Percentiles rank a stretch among this genome's conserved stretches.
Conservation (phyloP, 2,797 vertebrate species). For the Tarsius wallacei region DNA sequence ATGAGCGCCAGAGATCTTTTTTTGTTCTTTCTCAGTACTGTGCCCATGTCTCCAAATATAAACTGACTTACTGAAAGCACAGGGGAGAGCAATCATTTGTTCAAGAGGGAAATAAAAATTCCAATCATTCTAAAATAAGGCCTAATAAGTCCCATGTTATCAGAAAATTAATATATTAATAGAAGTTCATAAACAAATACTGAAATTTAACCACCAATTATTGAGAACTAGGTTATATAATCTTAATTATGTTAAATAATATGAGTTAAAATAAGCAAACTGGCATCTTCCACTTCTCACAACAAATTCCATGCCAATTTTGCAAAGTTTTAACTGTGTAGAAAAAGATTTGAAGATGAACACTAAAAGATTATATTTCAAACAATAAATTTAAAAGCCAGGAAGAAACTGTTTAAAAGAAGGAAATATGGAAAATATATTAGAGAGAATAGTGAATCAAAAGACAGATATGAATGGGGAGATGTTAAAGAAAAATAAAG, state of each 20-base stretch:
- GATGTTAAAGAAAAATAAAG: conserved; percentile 43
- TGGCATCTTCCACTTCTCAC: conserved; percentile 13
- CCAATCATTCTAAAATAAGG: not conserved
- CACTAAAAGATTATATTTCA: not conserved
- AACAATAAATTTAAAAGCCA: conserved; percentile 12
- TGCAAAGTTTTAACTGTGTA: conserved; percentile 33
- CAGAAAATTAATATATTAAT: conserved; percentile 60
- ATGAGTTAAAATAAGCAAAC: conserved; percentile 52
- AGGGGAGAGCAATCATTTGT: conserved; percentile 35
- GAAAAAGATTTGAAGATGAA: conserved; percentile 36
- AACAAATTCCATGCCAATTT: conserved; percentile 25
- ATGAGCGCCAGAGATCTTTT: conserved; percentile 39
- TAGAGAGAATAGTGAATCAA: conserved; percentile 25
- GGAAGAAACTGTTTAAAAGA: not conserved
- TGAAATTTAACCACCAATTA: conserved; percentile 52
- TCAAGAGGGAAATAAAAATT: not conserved
- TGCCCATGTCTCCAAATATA: conserved; percentile 74
- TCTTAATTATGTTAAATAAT: conserved; percentile 53
- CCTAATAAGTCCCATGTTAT: conserved; percentile 16
- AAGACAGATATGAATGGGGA: conserved; percentile 35
- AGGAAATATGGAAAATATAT: not conserved
- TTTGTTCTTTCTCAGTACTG: conserved; percentile 65
- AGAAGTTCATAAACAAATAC: conserved; percentile 51
- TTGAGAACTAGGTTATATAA: conserved; percentile 27
- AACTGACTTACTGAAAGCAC: conserved; percentile 71